Evolutionary conservation across 2,113 vertebrate genomes (phyloP).

Genomic region (Cyprinodon brontotheroides): DNA sequence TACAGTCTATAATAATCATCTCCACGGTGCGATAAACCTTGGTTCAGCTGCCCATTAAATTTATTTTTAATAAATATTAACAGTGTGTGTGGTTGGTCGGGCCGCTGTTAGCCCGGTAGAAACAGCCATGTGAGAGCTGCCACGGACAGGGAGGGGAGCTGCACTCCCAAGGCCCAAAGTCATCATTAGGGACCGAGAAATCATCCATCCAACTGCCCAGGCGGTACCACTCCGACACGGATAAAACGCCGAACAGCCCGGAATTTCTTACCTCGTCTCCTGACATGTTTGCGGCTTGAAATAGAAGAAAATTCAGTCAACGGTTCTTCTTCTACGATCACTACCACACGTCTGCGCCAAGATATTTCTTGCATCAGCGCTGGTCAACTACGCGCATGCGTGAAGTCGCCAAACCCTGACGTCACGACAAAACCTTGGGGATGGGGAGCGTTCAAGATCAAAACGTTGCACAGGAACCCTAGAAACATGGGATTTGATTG

Average conservation of each 20-base stretch:
- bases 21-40: fast-evolving
- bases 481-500: not conserved
- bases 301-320: slow-evolving; percentile 6
- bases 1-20: fast-evolving
- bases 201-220: not conserved
- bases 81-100: not conserved
- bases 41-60: fast-evolving
- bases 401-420: slow-evolving; percentile 29
- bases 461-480: not conserved
- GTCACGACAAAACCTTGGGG: not conserved
- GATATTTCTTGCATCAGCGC: slow-evolving; percentile 79
- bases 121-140: slow-evolving; percentile 68
- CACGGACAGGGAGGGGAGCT: slow-evolving; percentile 35
- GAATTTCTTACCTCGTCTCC: slow-evolving; percentile 78
- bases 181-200: slow-evolving; percentile 8
- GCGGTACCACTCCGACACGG: not conserved
- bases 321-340: slow-evolving; percentile 24
- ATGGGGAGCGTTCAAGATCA: slow-evolving; percentile 25
- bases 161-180: slow-evolving; percentile 62
- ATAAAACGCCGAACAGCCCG: fast-evolving
- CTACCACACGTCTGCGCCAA: slow-evolving; percentile 32
- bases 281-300: slow-evolving; percentile 71
- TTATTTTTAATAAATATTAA: not conserved
- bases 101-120: slow-evolving; percentile 31
- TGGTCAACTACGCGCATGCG: slow-evolving; percentile 58